Evolutionary conservation across 2,888 invertebrate species (phyloP).

Genomic region (Heliconius ethilla): DNA sequence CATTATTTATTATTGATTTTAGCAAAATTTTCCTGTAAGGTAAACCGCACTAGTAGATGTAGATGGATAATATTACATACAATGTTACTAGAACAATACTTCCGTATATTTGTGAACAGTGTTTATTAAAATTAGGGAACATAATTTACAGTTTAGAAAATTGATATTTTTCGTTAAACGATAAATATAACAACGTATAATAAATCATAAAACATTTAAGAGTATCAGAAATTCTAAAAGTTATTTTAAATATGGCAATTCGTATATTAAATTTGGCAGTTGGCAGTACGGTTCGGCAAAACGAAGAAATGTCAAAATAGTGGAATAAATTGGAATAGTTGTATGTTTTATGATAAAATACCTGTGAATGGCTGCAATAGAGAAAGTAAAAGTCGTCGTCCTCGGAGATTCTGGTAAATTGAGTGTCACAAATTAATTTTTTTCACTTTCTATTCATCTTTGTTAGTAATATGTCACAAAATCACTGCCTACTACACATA

Average conservation of each 20-base stretch:
- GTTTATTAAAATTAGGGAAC: neutral
- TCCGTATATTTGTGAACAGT: neutral
- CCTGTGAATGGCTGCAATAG: conserved; percentile 89
- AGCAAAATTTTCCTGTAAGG: conserved; percentile 50
- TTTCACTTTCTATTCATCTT: conserved; percentile 50
- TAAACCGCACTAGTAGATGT: conserved; percentile 34
- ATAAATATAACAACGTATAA: neutral
- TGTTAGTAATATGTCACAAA: conserved; percentile 19
- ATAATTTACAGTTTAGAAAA: neutral
- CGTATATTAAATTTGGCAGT: conserved; percentile 32
- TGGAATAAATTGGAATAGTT: conserved; percentile 43
- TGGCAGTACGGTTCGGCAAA: conserved; percentile 35
- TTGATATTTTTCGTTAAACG: neutral
- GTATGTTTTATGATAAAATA: conserved; percentile 63
- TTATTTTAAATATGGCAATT: conserved; percentile 37
- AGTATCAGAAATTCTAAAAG: neutral
- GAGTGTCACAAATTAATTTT: conserved; percentile 47
- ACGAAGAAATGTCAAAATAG: conserved; percentile 47
- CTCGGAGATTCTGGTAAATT: conserved; percentile 93
- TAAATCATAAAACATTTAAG: neutral
- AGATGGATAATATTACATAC: conserved; percentile 9
- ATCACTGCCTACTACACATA: conserved; percentile 33
- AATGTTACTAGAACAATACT: conserved; percentile 17
- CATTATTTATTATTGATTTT: conserved; percentile 76
- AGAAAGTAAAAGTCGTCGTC: conserved; percentile 94